Evolutionary conservation across 2,113 vertebrate species (phyloP).

Genomic region (Plestiodon gilberti): DNA sequence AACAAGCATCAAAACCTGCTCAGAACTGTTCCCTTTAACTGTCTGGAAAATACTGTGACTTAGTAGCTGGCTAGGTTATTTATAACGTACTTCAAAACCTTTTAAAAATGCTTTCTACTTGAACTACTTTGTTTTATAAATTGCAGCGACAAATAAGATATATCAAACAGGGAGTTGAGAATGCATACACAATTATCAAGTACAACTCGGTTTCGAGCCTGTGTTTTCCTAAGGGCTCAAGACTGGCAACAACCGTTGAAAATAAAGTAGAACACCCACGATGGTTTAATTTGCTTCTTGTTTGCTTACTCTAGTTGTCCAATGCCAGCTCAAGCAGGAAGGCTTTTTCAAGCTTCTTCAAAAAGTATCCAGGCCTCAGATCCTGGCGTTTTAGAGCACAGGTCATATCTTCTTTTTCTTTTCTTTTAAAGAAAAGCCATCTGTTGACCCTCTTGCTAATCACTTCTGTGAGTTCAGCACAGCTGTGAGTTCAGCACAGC

Average conservation of each 20-base stretch:
- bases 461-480: background rate
- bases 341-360: background rate
- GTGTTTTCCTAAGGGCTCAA: background rate
- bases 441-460: too few species aligned
- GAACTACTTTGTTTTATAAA: too few species aligned
- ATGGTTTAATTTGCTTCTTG: background rate
- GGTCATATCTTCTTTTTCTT: background rate
- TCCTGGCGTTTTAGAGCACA: background rate
- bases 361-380: background rate
- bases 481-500: background rate
- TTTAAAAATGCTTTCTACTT: background rate
- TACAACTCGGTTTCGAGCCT: background rate
- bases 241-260: background rate
- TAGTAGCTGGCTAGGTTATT: background rate
- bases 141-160: too few species aligned
- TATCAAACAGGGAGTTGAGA: too few species aligned
- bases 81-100: background rate
- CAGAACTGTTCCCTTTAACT: background rate
- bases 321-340: background rate
- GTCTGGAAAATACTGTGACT: background rate
- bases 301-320: background rate
- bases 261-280: background rate
- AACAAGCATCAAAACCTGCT: background rate
- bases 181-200: too few species aligned
- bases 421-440: too few species aligned